Base-by-base conservation (phyloP, 1,140 invertebrate genomes). In the Rhagoletis zephyria region DNA sequence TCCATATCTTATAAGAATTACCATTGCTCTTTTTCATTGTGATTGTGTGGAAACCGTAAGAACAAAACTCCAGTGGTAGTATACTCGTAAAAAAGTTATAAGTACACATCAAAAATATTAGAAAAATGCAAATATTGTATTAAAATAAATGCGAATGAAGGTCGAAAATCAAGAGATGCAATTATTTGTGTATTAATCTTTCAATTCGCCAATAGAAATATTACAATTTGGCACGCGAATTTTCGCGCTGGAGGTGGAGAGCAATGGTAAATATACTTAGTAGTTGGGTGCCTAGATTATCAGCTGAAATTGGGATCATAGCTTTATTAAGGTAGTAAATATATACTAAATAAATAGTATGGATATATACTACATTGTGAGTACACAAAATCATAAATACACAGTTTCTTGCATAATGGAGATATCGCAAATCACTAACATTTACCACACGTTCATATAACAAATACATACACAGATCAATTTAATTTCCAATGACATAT, bases 281-380 rank as follows among this genome's bases (percentile, higher is more conserved):
- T 92, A 92, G 92, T 93, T 93, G 92, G 92, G 92, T 93, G 93
- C 92, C 92, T 81, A 93, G 89, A 92, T 92, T 93, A 93, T 93
- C 92, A 93, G 92, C 92, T 93, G 92, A 93, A 91, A 93, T 93
- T 93, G 92, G 92, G 92, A 93, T 92, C 92, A 93, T 93, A 93
- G 92, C 92, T 93, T 93, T 93, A 93, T 93, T 92, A 93, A 93
- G 92, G 90, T 93, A 93, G 92, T 92, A 90, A 89, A 91, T 87
- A 88, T 61, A 88, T 81, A 85, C 70, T 77, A 77, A 67, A 87
- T 87, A 87, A 70, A 87, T 85, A 56, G 65, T 85, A 87, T 42
- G 85, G 16, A 87, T 87, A 87, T 85, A 85, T 85, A 67, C 77
- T 65, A 61, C 45, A 85, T 40, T 70, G 51, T 77, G 45, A 14